Evolutionary conservation across 2,888 invertebrate genomes (phyloP), one percentile per base, ranked within the genome.

Genomic region (Apodemia hepburni): DNA sequence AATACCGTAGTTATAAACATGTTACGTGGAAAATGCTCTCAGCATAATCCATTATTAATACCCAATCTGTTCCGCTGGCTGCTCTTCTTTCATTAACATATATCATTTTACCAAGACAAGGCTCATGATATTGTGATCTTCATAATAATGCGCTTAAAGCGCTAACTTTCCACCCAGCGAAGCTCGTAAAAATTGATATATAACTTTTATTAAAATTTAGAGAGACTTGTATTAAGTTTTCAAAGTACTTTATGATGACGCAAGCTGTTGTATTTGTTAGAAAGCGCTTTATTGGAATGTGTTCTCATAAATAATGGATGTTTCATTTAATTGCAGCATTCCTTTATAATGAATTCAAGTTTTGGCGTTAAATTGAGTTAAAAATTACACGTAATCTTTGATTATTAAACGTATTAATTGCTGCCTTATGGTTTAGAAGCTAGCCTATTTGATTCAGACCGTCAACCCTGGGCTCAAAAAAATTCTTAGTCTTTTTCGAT

Each of bases 11-110:
- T 18, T 49, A 18, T 49, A 49, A 49, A 49, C 49, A 49, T 49
- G 49, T 49, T 49, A 49, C 17, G 49, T 18, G 18, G 49, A 49
- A 49, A 49, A 49, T 49, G 49, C 17, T 15, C 64, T 70, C 69
- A 78, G 29, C 42, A 60, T 49, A 60, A 62, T 82, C 71, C 74
- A 75, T 75, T 80, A 79, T 80, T 81, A 82, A 83, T 80, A 78
- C 73, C 72, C 78, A 82, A 82, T 82, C 75, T 78, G 80, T 78
- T 78, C 74, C 77, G 71, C 75, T 71, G 79, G 80, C 72, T 77
- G 75, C 75, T 75, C 67, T 35, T 35, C 35, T 68, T 75, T 80
- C 80, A 81, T 82, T 83, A 80, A 76, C 80, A 82, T 82, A 81
- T 80, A 78, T 81, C 80, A 77, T 70, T 69, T 69, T 68, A 70